These are phyloP conservation scores for Leucania comma DNA, from an alignment of 2,888 invertebrate genomes.

Conservation along the genomic window DNA sequence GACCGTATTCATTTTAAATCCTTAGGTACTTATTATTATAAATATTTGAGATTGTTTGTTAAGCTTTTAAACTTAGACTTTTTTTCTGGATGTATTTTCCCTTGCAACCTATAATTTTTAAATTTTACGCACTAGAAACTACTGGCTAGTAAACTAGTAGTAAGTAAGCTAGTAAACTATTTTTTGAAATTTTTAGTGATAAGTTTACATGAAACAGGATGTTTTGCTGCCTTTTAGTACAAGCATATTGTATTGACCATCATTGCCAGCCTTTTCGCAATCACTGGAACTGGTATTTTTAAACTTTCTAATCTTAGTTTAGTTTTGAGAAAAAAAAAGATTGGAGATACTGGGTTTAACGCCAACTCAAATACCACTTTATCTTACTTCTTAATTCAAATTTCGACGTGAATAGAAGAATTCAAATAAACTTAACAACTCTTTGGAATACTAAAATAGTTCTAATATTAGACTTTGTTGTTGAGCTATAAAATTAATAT, in stretches of 20 bases:
- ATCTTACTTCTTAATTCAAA: background rate
- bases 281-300: background rate
- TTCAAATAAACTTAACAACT: background rate
- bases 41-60: background rate
- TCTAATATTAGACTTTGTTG: background rate
- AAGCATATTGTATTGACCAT: background rate
- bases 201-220: too few species aligned
- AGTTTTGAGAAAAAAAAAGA: too few species aligned
- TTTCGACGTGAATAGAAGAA: background rate
- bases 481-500: slow-evolving; percentile 31
- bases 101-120: too few species aligned
- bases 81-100: too few species aligned
- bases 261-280: background rate
- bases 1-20: slow-evolving; percentile 1
- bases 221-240: background rate
- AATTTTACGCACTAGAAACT: too few species aligned
- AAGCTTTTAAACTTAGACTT: too few species aligned
- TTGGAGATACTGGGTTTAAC: background rate
- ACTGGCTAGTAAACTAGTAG: background rate
- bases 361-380: background rate
- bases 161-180: too few species aligned
- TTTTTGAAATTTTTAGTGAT: background rate
- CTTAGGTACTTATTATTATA: background rate
- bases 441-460: slow-evolving; percentile 4
- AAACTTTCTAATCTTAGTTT: too few species aligned